Base-by-base conservation (phyloP, 2,113 vertebrate species). In the Etheostoma cragini region DNA sequence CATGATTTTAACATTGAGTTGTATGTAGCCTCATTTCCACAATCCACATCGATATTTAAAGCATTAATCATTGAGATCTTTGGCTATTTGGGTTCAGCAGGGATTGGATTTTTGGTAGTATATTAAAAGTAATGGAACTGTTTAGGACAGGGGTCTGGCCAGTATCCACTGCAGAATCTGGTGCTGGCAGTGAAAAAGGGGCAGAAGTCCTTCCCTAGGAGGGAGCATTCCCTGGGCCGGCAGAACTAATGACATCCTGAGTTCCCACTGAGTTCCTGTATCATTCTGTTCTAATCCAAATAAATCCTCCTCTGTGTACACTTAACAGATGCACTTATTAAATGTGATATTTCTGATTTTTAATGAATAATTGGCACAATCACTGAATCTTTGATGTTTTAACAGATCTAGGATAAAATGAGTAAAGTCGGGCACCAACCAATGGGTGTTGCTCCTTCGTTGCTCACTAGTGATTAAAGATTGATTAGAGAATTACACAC, bases 241-340 rank as follows among this genome's bases (percentile, higher is more conserved):
- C 71, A 76, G 74, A 75, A 81, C 82, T 88, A 88, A 86, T 86
- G 77, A 86, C 89, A 83, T 91, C 88, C 84, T 81, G 88, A 86
- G n/a, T 83, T 76, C 89, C 89, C 56, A 57, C 84, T 76, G 92
- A 90, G 70, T 82, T 88, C 86, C 84, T 78, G 87, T 81, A 81
- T 82, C 76, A 61, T 57, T 72, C 64, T 7, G 22, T 62, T 82
- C 77, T 90, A 92, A 91, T 92, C 87, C 90, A 80, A 52, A 87
- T 81, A 87, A 91, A 91, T 91, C 89, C 89, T 84, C 57, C 75
- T 85, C 42, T 67, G 78, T 54, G 65, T 54, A 62, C 71, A 67
- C 62, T 69, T 54, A 11, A 46, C 69, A 76, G 80, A 66, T 69
- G 70, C 81, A 8, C 42, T 17, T 5, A 68, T 78, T 76, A 63